Percentiles rank a stretch among this genome's conserved stretches.
Evolutionary conservation across 2,888 invertebrate species (phyloP).

Genomic region (Andrena haemorrhoa): DNA sequence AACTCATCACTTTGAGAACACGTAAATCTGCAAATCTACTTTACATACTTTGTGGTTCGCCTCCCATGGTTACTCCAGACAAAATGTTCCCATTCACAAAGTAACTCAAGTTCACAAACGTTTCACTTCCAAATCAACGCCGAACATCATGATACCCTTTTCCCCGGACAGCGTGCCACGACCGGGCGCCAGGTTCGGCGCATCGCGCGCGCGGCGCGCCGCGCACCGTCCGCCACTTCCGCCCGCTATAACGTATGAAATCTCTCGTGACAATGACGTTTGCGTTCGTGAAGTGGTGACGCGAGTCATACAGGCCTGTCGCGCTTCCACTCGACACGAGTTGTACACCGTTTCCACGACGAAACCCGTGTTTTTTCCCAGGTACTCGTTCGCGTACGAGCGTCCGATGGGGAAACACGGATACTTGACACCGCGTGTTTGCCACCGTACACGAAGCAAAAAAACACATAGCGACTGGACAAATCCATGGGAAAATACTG

Average conservation of each 20-base stretch:
- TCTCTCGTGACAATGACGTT: constrained; percentile 62
- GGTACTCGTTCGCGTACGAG: constrained; percentile 36
- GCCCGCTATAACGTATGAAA: constrained; percentile 40
- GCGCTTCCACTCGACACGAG: constrained; percentile 45
- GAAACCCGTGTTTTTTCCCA: constrained; percentile 16
- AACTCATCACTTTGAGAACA: too few relatives aligned
- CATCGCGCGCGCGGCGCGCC: not conserved
- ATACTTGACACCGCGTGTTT: constrained; percentile 48
- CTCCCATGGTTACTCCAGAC: too few relatives aligned
- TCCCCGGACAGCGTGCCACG: too few relatives aligned
- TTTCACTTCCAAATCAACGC: too few relatives aligned
- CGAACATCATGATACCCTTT: too few relatives aligned
- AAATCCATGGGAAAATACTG: constrained; percentile 21
- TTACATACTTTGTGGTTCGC: too few relatives aligned
- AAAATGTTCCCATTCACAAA: too few relatives aligned
- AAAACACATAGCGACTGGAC: constrained; percentile 32
- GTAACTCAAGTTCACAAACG: too few relatives aligned
- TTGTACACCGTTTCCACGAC: constrained; percentile 47
- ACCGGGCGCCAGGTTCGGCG: too few relatives aligned
- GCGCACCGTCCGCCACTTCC: constrained; percentile 26
- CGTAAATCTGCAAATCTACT: too few relatives aligned
- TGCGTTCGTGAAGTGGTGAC: constrained; percentile 62
- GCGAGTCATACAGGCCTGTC: constrained; percentile 42
- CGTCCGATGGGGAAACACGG: constrained; percentile 44
- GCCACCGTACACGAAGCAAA: constrained; percentile 23